Percentiles rank a stretch among this genome's conserved stretches.
Conservation (phyloP, 2,113 vertebrate genomes). For the Dicerorhinus sumatrensis region DNA sequence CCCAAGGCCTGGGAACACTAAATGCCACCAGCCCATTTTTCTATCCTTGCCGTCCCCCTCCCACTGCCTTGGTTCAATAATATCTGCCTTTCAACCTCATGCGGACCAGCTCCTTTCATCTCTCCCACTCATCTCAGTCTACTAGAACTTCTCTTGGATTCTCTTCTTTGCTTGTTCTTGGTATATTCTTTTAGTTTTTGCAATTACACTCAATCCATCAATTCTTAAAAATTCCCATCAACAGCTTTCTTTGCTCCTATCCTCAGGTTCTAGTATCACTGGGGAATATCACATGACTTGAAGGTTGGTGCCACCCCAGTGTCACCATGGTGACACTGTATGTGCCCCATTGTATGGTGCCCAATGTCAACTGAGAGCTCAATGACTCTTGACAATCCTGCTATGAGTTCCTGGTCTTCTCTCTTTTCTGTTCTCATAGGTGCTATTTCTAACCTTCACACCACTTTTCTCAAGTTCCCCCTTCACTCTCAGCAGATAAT, state of each 20-base stretch:
- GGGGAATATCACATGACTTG: not conserved
- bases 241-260: not conserved
- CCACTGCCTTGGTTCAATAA: not conserved
- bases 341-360: no score
- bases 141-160: not conserved
- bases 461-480: conserved; percentile 43
- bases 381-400: not conserved
- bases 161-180: not conserved
- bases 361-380: not conserved
- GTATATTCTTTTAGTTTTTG: not conserved
- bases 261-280: not conserved
- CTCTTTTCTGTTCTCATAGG: not conserved
- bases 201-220: not conserved
- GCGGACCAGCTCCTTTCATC: not conserved
- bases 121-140: not conserved
- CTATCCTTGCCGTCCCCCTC: not conserved
- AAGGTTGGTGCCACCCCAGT: not conserved
- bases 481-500: conserved; percentile 65
- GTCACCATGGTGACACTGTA: no score
- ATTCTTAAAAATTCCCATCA: not conserved
- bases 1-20: not conserved
- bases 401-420: not conserved
- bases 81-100: not conserved
- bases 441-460: conserved; percentile 54
- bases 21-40: not conserved